Evolutionary conservation across 2,113 vertebrate species (phyloP).

Genomic region (Peucedramus taeniatus): DNA sequence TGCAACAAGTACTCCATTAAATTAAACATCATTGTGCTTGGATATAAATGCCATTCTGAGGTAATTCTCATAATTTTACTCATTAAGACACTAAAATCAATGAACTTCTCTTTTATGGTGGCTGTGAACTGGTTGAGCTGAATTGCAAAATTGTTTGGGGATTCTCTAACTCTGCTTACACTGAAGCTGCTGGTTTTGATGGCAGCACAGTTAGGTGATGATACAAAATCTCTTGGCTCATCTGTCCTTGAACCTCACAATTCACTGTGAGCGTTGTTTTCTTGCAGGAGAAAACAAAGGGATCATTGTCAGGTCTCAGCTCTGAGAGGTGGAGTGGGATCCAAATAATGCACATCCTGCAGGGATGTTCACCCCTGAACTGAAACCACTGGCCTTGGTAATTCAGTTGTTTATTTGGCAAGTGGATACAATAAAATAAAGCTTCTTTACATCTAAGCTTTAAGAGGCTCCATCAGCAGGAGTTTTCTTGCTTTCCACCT

Average conservation of each 20-base stretch:
- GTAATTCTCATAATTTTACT: background rate
- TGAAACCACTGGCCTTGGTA: background rate
- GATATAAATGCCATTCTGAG: background rate
- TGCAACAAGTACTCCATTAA: background rate
- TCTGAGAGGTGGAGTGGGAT: background rate
- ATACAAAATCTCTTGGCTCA: background rate
- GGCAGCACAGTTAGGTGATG: background rate
- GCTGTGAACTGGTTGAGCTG: background rate
- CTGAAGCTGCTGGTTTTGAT: background rate
- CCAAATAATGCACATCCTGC: background rate
- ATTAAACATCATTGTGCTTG: background rate
- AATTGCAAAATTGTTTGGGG: background rate
- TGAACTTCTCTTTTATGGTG: background rate
- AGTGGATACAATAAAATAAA: background rate
- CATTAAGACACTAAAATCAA: background rate
- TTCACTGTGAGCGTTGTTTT: background rate
- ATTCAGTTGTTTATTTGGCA: background rate
- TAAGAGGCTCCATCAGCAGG: background rate
- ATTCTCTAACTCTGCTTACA: background rate
- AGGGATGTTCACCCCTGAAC: background rate
- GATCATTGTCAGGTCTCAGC: background rate
- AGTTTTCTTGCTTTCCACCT: background rate
- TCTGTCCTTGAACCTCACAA: background rate
- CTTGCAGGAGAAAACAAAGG: background rate
- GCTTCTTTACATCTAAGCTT: background rate